Evolutionary conservation across 2,888 invertebrate species (phyloP).

Genomic region (Petrolisthes manimaculis): DNA sequence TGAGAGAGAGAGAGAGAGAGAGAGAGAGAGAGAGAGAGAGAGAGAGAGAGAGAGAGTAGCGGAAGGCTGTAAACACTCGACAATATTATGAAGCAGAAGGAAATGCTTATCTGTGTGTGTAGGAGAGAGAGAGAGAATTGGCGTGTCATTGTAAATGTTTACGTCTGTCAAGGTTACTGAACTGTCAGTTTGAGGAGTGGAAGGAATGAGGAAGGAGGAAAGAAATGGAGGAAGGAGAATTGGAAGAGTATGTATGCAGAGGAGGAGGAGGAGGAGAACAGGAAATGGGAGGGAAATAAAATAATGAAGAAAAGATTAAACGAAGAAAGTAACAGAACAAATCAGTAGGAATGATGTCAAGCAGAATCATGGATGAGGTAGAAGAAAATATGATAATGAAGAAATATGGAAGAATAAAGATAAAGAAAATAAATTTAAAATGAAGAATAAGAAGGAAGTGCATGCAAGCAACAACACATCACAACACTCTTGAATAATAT

Average conservation of each 20-base stretch:
- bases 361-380: not conserved
- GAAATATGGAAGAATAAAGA: too few relatives aligned
- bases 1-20: too few relatives aligned
- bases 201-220: not conserved
- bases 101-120: not conserved
- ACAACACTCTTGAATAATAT: too few relatives aligned
- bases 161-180: not conserved
- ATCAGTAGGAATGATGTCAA: not conserved
- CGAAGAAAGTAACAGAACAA: not conserved
- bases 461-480: not conserved
- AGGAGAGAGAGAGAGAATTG: not conserved
- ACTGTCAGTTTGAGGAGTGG: too few relatives aligned
- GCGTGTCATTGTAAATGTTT: not conserved
- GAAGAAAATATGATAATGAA: too few relatives aligned
- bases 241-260: too few relatives aligned
- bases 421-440: not conserved
- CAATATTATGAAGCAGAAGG: not conserved
- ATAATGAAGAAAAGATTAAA: not conserved
- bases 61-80: too few relatives aligned
- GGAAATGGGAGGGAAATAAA: not conserved
- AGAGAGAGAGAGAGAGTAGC: not conserved
- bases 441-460: not conserved
- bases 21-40: not conserved
- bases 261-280: not conserved
- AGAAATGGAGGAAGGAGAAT: not conserved